Conservation (phyloP, 2,797 vertebrate genomes). For the Lithobates pipiens region DNA sequence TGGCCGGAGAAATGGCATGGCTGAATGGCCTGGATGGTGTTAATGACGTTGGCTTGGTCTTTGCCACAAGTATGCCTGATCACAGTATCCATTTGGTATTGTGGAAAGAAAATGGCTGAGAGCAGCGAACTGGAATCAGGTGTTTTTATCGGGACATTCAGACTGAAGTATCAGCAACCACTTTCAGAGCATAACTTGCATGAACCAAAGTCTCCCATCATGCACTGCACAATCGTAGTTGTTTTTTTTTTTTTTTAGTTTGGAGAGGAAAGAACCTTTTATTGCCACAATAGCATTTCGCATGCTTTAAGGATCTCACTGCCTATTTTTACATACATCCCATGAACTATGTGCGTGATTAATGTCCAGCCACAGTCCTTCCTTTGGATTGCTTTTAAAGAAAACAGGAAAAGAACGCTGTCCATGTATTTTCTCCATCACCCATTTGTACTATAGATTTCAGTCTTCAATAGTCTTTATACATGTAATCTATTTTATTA, state of each 20-base stretch:
- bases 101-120: conserved; percentile 95
- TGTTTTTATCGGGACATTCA: conserved; percentile 64
- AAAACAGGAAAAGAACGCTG: background rate
- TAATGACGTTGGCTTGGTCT: conserved; percentile 95
- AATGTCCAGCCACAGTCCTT: conserved; percentile 32
- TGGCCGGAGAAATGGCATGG: conserved; percentile 94
- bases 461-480: conserved; percentile 36
- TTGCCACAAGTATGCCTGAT: conserved; percentile 99
- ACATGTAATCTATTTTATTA: conserved; percentile 62
- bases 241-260: conserved; percentile 66
- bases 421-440: background rate
- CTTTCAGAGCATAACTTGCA: conserved; percentile 79
- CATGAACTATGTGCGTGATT: conserved; percentile 62
- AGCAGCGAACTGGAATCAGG: conserved; percentile 35
- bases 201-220: conserved; percentile 89
- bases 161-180: conserved; percentile 70
- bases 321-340: conserved; percentile 68
- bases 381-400: background rate
- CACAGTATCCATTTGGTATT: conserved; percentile 98
- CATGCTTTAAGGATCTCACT: conserved; percentile 71
- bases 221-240: conserved; percentile 81
- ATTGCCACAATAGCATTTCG: conserved; percentile 67
- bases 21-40: conserved; percentile 91
- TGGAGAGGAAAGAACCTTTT: conserved; percentile 67
- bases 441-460: conserved; percentile 23